These are phyloP conservation scores for Caenorhabditis macrosperma DNA, from an alignment of 2,888 invertebrate genomes.

Conservation along the genomic window DNA sequence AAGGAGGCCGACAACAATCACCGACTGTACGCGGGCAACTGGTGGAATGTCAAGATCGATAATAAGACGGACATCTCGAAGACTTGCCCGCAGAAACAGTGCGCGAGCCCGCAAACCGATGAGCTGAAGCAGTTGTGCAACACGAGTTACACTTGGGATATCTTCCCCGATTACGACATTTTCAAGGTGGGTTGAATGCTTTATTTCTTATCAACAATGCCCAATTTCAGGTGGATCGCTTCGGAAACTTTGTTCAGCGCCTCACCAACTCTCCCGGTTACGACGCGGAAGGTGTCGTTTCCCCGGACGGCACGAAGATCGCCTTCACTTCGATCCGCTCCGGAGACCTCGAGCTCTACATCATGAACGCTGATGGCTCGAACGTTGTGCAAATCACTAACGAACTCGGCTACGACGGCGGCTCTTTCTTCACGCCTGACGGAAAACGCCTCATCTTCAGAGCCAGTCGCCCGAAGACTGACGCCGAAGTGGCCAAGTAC, in stretches of 20 bases:
- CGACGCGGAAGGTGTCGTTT: conserved; percentile 75
- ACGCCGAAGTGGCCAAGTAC: conserved; percentile 70
- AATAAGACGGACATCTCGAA: conserved; percentile 56
- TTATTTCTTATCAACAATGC: too few species aligned
- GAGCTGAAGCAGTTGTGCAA: conserved; percentile 69
- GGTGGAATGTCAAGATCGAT: conserved; percentile 66
- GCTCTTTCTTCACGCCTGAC: conserved; percentile 78
- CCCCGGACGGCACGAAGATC: conserved; percentile 73
- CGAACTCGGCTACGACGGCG: conserved; percentile 76
- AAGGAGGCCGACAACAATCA: conserved; percentile 72
- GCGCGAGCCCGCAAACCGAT: conserved; percentile 60
- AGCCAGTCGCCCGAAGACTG: conserved; percentile 74
- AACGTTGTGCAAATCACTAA: conserved; percentile 70
- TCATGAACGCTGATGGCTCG: conserved; percentile 74
- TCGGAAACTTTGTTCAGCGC: conserved; percentile 74
- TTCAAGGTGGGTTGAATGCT: conserved; percentile 70
- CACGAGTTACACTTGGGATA: conserved; percentile 77
- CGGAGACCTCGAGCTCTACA: conserved; percentile 76
- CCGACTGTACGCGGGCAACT: conserved; percentile 76
- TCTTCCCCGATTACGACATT: conserved; percentile 75
- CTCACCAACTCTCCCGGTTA: conserved; percentile 72
- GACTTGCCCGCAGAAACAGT: conserved; percentile 73
- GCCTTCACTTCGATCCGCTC: conserved; percentile 73
- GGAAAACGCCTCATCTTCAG: conserved; percentile 75
- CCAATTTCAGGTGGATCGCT: conserved; percentile 68